phyloP scores from a whole-genome alignment of 2,113 vertebrate species.

The Catagonus wagneri region DNA sequence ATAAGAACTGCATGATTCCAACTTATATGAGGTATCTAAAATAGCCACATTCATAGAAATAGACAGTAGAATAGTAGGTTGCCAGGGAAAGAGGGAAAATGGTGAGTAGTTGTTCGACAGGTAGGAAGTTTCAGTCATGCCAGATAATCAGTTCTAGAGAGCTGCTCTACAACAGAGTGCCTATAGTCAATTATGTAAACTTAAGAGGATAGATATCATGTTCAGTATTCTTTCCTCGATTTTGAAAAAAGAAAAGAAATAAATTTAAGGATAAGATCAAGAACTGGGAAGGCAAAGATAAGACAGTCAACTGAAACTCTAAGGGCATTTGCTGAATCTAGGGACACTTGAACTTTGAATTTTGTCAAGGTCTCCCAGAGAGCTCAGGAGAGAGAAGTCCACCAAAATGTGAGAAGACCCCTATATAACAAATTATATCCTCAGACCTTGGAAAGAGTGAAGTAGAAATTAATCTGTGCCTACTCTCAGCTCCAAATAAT shows the following conservation, averaged over 20 bases:
- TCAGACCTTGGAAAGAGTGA: neutral
- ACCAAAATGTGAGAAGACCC: neutral
- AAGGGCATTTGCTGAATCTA: neutral
- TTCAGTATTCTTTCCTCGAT: neutral
- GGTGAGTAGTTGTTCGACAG: neutral
- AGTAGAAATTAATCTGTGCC: neutral
- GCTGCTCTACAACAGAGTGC: neutral
- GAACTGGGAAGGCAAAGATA: neutral
- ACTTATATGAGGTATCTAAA: neutral
- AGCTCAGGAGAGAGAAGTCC: neutral
- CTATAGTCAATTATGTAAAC: neutral
- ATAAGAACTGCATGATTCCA: neutral
- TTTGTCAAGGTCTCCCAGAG: neutral
- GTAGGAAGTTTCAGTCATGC: neutral
- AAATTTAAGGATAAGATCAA: slow-evolving; percentile 9
- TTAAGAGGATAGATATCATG: neutral
- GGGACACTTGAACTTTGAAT: neutral
- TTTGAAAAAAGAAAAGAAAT: neutral
- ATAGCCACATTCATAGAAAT: neutral
- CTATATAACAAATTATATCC: neutral
- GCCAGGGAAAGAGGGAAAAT: neutral
- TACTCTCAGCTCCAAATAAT: neutral
- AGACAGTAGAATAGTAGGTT: neutral
- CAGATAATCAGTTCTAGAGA: neutral
- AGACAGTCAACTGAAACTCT: neutral